A percentile compares a stretch with the other conserved stretches of the same genome.
Evolutionary conservation across 2,888 invertebrate genomes (phyloP).

Genomic region (Microplitis deprimator): DNA sequence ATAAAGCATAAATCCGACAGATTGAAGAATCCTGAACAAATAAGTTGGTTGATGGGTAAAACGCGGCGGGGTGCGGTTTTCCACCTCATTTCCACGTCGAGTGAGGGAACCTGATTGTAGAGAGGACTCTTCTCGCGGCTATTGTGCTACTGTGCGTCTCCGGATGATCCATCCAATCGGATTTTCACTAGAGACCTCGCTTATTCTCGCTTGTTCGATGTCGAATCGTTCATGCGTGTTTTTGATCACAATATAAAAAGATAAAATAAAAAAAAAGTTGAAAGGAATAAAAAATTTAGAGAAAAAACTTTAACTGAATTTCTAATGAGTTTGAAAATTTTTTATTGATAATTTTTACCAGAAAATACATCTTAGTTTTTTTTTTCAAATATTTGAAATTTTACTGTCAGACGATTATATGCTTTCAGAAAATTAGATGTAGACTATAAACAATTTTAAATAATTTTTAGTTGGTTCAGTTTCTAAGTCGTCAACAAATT

Average conservation of each 20-base stretch:
- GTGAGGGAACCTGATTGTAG: conserved; percentile 65
- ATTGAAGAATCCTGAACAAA: conserved; percentile 55
- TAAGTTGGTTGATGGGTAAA: conserved; percentile 44
- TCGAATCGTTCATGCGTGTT: conserved; percentile 29
- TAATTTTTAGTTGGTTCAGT: too few species aligned
- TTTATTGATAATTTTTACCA: not conserved
- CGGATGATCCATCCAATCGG: conserved; percentile 66
- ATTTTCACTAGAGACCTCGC: conserved; percentile 58
- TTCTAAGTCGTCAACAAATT: too few species aligned
- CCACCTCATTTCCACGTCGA: conserved; percentile 69
- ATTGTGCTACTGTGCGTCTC: conserved; percentile 47
- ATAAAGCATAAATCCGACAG: conserved; percentile 57
- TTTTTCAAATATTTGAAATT: not conserved
- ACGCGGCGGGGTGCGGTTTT: conserved; percentile 63
- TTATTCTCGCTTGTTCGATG: conserved; percentile 21
- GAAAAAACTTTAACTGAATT: not conserved
- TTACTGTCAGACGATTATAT: too few species aligned
- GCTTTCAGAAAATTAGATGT: too few species aligned
- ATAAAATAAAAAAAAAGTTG: not conserved
- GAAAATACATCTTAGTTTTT: not conserved
- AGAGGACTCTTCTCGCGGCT: conserved; percentile 55
- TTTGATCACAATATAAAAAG: conserved; percentile 19
- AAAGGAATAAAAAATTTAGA: not conserved
- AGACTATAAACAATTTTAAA: too few species aligned
- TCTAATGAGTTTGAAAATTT: not conserved